These are phyloP conservation scores for Platichthys stellatus DNA, from an alignment of 2,113 vertebrate species.

Conservation along the genomic window DNA sequence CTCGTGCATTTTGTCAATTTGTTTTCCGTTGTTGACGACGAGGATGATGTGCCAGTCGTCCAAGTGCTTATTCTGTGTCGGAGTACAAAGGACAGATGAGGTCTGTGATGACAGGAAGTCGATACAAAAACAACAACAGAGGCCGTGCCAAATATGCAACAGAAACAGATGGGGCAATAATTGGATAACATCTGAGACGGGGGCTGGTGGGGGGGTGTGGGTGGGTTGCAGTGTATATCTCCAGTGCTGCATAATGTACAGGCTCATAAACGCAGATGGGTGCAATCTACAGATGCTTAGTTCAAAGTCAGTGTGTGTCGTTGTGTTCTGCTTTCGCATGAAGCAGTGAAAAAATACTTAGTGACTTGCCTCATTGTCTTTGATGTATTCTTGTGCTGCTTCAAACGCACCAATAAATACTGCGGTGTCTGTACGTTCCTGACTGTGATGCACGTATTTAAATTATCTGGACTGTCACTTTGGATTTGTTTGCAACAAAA, in stretches of 20 bases:
- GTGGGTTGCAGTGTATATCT: constrained; percentile 60
- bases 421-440: constrained; percentile 51
- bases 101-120: constrained; percentile 63
- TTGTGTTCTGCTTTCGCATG: constrained; percentile 84
- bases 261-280: constrained; percentile 73
- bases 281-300: constrained; percentile 71
- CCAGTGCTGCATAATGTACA: constrained; percentile 75
- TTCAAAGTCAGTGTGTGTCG: constrained; percentile 76
- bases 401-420: constrained; percentile 80
- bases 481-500: background rate
- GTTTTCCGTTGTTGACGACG: constrained; percentile 65
- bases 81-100: constrained; percentile 64
- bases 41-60: constrained; percentile 72
- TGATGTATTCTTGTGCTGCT: constrained; percentile 80
- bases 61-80: constrained; percentile 67
- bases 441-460: constrained; percentile 36
- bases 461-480: background rate
- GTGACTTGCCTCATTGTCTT: constrained; percentile 77
- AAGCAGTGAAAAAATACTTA: constrained; percentile 76
- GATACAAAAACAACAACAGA: constrained; percentile 60
- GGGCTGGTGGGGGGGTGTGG: constrained; percentile 4
- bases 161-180: constrained; percentile 79
- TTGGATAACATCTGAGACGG: constrained; percentile 66
- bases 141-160: constrained; percentile 79
- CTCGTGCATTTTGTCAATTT: constrained; percentile 64